Conservation (phyloP, 2,888 invertebrate species). For the Lithosia quadra region DNA sequence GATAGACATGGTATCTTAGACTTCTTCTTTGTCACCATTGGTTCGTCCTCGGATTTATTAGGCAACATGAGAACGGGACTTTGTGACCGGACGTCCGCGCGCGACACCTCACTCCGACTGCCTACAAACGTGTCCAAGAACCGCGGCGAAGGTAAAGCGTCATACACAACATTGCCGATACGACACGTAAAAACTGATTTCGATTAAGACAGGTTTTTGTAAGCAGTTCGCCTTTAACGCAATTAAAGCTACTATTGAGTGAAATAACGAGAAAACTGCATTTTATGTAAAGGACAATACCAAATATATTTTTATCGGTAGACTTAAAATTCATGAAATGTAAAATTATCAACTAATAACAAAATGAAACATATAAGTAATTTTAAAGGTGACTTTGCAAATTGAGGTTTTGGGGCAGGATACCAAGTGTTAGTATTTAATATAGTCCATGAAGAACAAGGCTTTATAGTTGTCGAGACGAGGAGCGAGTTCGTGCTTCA, state of each 20-base stretch:
- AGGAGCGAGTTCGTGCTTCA: constrained; percentile 79
- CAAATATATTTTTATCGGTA: neutral
- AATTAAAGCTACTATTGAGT: constrained; percentile 24
- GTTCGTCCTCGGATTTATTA: constrained; percentile 77
- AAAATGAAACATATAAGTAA: neutral
- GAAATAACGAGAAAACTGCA: constrained; percentile 13
- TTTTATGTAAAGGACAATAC: neutral
- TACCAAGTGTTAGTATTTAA: constrained; percentile 6
- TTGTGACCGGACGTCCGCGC: constrained; percentile 77
- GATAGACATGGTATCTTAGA: constrained; percentile 84
- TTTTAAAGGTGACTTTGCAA: neutral
- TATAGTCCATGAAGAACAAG: constrained; percentile 62
- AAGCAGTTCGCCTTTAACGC: constrained; percentile 21
- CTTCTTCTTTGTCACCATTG: constrained; percentile 84
- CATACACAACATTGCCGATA: constrained; percentile 63
- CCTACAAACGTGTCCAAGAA: constrained; percentile 76
- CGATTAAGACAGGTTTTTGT: constrained; percentile 26
- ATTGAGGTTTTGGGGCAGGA: neutral
- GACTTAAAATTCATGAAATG: neutral
- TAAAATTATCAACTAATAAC: neutral
- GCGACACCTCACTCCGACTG: constrained; percentile 76
- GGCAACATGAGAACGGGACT: constrained; percentile 75
- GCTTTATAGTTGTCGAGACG: constrained; percentile 76
- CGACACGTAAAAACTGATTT: constrained; percentile 51
- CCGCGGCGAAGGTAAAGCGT: constrained; percentile 72